Conservation (phyloP, 2,888 invertebrate species). For the Celastrina argiolus region DNA sequence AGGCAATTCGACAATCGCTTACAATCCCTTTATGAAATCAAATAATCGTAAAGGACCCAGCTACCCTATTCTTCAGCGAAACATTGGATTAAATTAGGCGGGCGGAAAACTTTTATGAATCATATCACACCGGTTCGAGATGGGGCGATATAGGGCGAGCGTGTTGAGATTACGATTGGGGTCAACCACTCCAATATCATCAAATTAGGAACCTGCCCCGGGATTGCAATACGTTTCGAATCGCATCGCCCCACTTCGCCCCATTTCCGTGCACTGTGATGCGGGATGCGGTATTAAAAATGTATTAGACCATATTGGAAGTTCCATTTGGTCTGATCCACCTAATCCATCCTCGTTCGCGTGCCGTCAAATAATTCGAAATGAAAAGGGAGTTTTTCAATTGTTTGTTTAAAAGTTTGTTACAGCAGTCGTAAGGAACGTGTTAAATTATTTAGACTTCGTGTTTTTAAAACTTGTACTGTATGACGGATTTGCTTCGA, state of each 20-base stretch:
- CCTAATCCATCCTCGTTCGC: background rate
- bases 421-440: too few relatives aligned
- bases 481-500: too few relatives aligned
- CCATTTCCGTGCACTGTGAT: background rate
- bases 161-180: slow-evolving; percentile 5
- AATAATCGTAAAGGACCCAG: too few relatives aligned
- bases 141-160: background rate
- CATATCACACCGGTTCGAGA: background rate
- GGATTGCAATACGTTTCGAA: slow-evolving; percentile 14
- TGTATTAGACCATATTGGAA: slow-evolving; percentile 4
- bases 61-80: too few relatives aligned
- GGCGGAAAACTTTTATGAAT: background rate
- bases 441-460: too few relatives aligned
- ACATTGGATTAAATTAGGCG: background rate
- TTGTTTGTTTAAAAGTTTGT: too few relatives aligned
- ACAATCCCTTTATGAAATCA: too few relatives aligned
- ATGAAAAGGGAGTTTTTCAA: too few relatives aligned
- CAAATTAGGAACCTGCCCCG: slow-evolving; percentile 5
- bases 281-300: slow-evolving; percentile 3
- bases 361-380: background rate
- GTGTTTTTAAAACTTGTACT: too few relatives aligned
- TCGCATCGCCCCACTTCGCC: background rate
- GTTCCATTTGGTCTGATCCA: background rate
- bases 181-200: slow-evolving; percentile 15
- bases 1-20: too few relatives aligned